Percentiles rank a stretch among this genome's conserved stretches.
These are phyloP conservation scores for Heterodera carotae DNA, from an alignment of 1,140 invertebrate genomes.

Conservation along the genomic window DNA sequence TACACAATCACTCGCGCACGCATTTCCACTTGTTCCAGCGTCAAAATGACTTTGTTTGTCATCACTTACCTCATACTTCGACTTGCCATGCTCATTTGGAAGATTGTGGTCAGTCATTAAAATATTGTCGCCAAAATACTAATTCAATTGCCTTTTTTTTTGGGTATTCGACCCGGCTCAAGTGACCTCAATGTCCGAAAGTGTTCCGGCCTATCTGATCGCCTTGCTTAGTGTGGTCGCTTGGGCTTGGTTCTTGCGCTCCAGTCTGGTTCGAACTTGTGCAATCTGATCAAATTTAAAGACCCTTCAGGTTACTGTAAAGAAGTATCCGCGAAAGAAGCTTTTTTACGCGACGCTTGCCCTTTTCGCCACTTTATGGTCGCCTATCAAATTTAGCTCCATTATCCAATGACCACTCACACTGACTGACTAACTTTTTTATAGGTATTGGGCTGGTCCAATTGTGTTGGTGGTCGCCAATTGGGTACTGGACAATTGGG, in stretches of 20 bases:
- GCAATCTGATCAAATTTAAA: neutral
- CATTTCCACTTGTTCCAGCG: conserved; percentile 73
- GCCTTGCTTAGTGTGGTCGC: conserved; percentile 77
- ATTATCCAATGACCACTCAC: too few species aligned
- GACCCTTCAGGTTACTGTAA: conserved; percentile 29
- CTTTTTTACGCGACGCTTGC: conserved; percentile 77
- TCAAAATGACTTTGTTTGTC: conserved; percentile 81
- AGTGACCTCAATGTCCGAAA: conserved; percentile 86
- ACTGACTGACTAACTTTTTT: conserved; percentile 5
- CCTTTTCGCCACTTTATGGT: conserved; percentile 79
- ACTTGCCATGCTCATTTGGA: conserved; percentile 72
- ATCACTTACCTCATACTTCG: conserved; percentile 67
- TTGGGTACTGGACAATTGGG: conserved; percentile 81
- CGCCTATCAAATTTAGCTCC: too few species aligned
- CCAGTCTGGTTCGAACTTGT: conserved; percentile 68
- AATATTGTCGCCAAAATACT: neutral
- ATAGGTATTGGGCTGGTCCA: conserved; percentile 77
- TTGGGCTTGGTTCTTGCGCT: conserved; percentile 82
- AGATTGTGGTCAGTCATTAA: conserved; percentile 31
- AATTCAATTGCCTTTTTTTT: conserved; percentile 14
- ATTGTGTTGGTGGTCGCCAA: conserved; percentile 80
- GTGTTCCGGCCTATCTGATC: conserved; percentile 80
- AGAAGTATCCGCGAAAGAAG: conserved; percentile 77
- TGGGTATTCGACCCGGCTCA: conserved; percentile 82
- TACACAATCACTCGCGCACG: conserved; percentile 84